Base-by-base conservation (phyloP, 2,888 invertebrate genomes). In the Carpatolechia fugitivella region DNA sequence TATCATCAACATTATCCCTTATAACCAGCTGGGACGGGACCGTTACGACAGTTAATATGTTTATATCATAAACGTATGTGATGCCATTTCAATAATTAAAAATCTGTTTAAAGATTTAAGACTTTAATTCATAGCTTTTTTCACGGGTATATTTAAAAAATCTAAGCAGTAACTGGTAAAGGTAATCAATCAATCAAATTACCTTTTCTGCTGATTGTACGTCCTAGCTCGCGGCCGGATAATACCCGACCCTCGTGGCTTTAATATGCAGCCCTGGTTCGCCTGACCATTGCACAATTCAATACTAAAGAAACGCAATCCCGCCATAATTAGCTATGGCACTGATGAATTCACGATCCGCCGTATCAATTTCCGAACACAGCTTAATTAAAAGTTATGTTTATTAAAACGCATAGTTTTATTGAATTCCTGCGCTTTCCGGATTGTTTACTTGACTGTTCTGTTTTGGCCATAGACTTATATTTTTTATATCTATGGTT, bases 181-280 rank as follows among this genome's bases (percentile, higher is more conserved):
- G 20, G 29, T 36, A 54, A 49, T 44, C 30, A 47, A 47, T 29
- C 29, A 52, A 31, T 38, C 8, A 52, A 20, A 31, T 49, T 29
- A 31, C 5, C 30, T 51, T 48, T 46, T 56, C 6, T 47, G 62
- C 61, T 62, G 79, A 76, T 72, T 74, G 81, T 88, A 82, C 82
- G 44, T 70, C 66, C 72, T 81, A 79, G 76, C 66, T 70, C 69
- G 69, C 67, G 79, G 71, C 82, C 79, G 85, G 89, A 85, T 82
- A 88, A 85, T 82, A 89, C 84, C 82, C 85, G 88, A 88, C 79
- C 86, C 88, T 84, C 74, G 66, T 65, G 61, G 69, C 72, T 80
- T 85, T 84, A 85, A 80, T 83, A 80, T 77, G 74, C 80, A 74
- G 74, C 64, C 65, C 71, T 64, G 74, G 72, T 76, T 66, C 65